phyloP scores from a whole-genome alignment of 2,888 invertebrate genomes.

The Drosophila lacicola region DNA sequence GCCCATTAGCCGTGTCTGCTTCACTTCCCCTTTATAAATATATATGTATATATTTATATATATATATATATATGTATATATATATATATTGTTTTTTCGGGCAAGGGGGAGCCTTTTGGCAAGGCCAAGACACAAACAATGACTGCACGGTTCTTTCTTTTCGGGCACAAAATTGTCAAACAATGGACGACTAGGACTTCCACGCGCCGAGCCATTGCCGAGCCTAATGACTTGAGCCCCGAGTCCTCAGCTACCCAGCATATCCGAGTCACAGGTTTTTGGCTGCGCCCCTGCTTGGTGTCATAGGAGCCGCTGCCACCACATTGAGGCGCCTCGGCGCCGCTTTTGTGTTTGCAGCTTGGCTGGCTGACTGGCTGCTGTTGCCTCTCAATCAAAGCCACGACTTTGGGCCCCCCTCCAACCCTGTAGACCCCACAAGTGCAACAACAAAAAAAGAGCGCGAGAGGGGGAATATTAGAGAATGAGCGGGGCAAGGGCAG shows the following conservation, averaged over 20 bases:
- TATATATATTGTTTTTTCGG: background rate
- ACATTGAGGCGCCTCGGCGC: conserved; percentile 39
- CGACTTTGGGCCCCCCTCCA: conserved; percentile 44
- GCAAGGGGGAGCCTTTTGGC: conserved; percentile 36
- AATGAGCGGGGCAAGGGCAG: background rate
- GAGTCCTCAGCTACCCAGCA: conserved; percentile 18
- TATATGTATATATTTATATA: too few species aligned
- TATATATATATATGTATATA: too few species aligned
- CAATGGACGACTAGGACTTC: conserved; percentile 53
- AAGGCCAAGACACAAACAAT: conserved; percentile 59
- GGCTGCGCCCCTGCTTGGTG: background rate
- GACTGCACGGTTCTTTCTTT: conserved; percentile 37
- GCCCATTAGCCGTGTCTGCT: conserved; percentile 1
- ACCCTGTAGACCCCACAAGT: conserved; percentile 52
- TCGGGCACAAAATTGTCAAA: conserved; percentile 68
- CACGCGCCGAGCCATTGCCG: conserved; percentile 16
- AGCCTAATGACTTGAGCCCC: conserved; percentile 74
- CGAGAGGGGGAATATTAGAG: background rate
- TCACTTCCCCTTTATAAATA: background rate
- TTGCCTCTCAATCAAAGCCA: conserved; percentile 70
- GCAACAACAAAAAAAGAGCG: conserved; percentile 31
- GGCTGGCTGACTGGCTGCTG: conserved; percentile 37
- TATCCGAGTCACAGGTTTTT: conserved; percentile 40
- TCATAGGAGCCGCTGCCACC: conserved; percentile 17
- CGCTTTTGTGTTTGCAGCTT: conserved; percentile 51